Evolutionary conservation across 1,140 invertebrate species (phyloP).

Genomic region (Calephelis nemesis): DNA sequence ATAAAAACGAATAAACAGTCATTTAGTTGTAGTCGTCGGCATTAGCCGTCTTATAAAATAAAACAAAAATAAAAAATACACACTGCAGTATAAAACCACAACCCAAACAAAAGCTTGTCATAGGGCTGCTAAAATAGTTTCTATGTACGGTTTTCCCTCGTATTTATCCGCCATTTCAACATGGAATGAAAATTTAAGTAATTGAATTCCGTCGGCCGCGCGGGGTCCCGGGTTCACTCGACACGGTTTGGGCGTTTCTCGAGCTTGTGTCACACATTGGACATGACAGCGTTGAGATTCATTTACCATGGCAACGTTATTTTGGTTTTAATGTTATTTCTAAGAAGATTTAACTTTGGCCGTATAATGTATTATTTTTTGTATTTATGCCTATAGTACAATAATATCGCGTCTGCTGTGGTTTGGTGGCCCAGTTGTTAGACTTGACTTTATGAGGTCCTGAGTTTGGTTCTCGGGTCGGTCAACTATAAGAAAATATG

Average conservation of each 20-base stretch:
- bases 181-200: constrained; percentile 28
- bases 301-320: constrained; percentile 2
- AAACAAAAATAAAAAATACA: background rate
- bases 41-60: too few species aligned
- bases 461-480: too few species aligned
- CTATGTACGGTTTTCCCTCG: constrained; percentile 15
- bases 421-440: too few species aligned
- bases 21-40: too few species aligned
- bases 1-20: too few species aligned
- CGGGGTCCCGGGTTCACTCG: constrained; percentile 29
- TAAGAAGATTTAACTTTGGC: background rate
- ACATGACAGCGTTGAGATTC: constrained; percentile 22
- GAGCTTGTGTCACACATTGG: constrained; percentile 19
- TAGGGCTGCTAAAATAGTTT: constrained; percentile 13
- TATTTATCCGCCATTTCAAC: constrained; percentile 21
- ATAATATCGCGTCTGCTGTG: too few species aligned
- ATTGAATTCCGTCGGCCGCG: constrained; percentile 29
- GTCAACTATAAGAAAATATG: too few species aligned
- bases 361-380: background rate
- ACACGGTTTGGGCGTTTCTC: constrained; percentile 34
- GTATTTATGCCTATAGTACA: background rate
- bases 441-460: too few species aligned
- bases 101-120: background rate
- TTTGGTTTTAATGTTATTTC: constrained; percentile 3
- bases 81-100: background rate